Evolutionary conservation across 2,797 vertebrate genomes (phyloP).

Genomic region (Psittacula derbiana): DNA sequence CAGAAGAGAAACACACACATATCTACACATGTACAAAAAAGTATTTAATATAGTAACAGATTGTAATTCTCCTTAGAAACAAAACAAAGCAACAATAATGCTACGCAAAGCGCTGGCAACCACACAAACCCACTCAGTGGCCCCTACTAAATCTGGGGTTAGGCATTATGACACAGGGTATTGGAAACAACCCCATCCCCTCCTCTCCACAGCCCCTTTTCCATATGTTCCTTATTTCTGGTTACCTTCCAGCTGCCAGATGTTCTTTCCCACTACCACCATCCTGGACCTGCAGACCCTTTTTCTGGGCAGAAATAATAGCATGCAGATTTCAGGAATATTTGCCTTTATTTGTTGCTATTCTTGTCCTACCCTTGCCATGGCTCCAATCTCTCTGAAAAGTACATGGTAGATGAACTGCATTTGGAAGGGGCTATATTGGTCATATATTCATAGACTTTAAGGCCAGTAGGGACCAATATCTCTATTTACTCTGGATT

Average conservation of each 20-base stretch:
- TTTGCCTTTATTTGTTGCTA: slow-evolving; percentile 65
- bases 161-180: slow-evolving; percentile 23
- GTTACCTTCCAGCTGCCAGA: slow-evolving; percentile 60
- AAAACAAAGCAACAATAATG: slow-evolving; percentile 35
- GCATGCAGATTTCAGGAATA: slow-evolving; percentile 50
- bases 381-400: neutral
- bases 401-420: slow-evolving; percentile 3
- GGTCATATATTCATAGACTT: neutral
- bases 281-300: slow-evolving; percentile 47
- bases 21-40: neutral
- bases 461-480: neutral
- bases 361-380: slow-evolving; percentile 31
- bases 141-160: slow-evolving; percentile 38
- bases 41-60: neutral
- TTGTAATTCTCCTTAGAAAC: slow-evolving; percentile 46
- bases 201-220: neutral
- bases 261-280: slow-evolving; percentile 59
- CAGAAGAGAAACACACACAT: neutral
- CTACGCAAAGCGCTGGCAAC: slow-evolving; percentile 37
- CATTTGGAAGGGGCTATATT: neutral
- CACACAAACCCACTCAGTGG: slow-evolving; percentile 10
- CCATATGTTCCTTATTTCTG: slow-evolving; percentile 66
- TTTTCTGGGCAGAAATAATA: slow-evolving; percentile 58
- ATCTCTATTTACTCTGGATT: neutral
- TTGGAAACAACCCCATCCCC: slow-evolving; percentile 41